Base-by-base conservation (phyloP, 2,797 vertebrate genomes). In the Chromobotia macracanthus region DNA sequence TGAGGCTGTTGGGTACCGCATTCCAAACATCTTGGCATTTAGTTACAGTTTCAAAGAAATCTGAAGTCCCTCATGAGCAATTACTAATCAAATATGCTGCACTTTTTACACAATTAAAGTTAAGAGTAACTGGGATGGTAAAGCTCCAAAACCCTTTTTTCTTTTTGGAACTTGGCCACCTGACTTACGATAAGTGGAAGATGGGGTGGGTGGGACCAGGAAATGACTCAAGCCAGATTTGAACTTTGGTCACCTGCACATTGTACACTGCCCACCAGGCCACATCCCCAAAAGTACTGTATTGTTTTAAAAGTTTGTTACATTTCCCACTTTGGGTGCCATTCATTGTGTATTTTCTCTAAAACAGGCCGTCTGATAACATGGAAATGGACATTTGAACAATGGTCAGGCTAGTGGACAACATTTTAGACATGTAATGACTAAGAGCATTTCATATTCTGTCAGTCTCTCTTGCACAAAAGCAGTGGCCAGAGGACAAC, bases 401-500 rank as follows among this genome's bases (percentile, higher is more conserved):
- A 60, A 75, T 25, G 23, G n/a, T 41, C 56, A 46, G 28, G n/a
- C 28, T 28, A 63, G 7, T 1, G 12, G 72, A 75, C 15, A 38
- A n/a, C n/a, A n/a, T n/a, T n/a, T n/a, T n/a, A n/a, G n/a, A n/a
- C n/a, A n/a, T n/a, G n/a, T n/a, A n/a, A n/a, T n/a, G 31, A 31
- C 31, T 31, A 31, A 31, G 5, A 28, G 13, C 56, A 28, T 25
- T 58, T 13, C 11, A 25, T 18, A 21, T 41, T 65, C 55, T 50
- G 12, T 51, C 10, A 23, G 46, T 12, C 6, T 76, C 16, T 28
- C 5, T 16, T 72, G 16, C 9, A 25, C 48, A 66, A 31, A 44
- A 77, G 66, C 50, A 75, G 72, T 58, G 82, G 80, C 78, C 72
- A 48, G 41, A 50, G 68, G 77, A 72, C 28, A 56, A 60, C 35